These are phyloP conservation scores for Pseudopleuronectes americanus DNA, from an alignment of 2,797 vertebrate species.

Conservation along the genomic window DNA sequence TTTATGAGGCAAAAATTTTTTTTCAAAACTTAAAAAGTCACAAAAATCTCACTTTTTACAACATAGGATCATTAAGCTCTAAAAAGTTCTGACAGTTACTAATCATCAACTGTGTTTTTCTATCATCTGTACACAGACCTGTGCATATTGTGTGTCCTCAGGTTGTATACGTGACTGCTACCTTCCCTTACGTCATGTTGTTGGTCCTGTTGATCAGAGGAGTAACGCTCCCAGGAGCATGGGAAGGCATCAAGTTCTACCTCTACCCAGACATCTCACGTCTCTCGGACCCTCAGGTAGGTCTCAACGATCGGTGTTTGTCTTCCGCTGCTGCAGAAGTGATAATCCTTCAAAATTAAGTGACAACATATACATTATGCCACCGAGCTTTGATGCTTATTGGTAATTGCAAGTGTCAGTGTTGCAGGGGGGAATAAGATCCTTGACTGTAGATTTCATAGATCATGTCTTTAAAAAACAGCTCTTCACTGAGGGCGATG, in stretches of 20 bases:
- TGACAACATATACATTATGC: not conserved
- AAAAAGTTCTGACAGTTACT: no score
- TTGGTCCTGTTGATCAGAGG: constrained; percentile 94
- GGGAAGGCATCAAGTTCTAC: constrained; percentile 97
- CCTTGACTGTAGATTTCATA: not conserved
- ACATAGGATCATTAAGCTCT: no score
- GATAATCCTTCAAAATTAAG: not conserved
- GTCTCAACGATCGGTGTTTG: constrained; percentile 21
- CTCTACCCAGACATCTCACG: constrained; percentile 96
- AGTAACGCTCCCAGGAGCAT: constrained; percentile 93
- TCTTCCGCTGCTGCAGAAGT: not conserved
- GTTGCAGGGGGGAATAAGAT: not conserved
- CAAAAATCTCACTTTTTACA: no score
- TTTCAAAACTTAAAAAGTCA: no score
- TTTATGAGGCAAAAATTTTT: no score
- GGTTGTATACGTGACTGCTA: constrained; percentile 98
- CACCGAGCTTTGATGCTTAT: not conserved
- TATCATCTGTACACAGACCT: constrained; percentile 22
- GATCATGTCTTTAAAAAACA: not conserved
- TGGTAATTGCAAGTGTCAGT: not conserved
- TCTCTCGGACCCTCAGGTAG: constrained; percentile 94
- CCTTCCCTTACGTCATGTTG: constrained; percentile 86
- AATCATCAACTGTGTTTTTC: not conserved
- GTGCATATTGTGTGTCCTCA: constrained; percentile 60
- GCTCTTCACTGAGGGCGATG: not conserved